Percentiles rank a stretch among this genome's conserved stretches.
Evolutionary conservation across 1,140 invertebrate species (phyloP).

Genomic region (Papilio polytes): DNA sequence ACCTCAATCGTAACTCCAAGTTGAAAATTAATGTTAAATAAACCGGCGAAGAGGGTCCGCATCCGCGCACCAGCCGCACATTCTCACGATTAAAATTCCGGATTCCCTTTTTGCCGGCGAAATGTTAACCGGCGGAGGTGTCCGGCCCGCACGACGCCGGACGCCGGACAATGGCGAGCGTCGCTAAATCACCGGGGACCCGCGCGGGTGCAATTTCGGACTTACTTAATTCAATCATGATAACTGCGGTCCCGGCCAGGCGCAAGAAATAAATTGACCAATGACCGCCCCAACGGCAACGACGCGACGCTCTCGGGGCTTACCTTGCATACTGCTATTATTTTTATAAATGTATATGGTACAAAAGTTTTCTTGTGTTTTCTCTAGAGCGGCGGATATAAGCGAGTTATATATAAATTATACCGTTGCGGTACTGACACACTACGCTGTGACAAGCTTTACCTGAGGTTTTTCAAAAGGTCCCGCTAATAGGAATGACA

Average conservation of each 20-base stretch:
- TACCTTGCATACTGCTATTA: background rate
- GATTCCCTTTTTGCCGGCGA: conserved; percentile 64
- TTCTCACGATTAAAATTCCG: conserved; percentile 79
- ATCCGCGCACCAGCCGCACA: conserved; percentile 49
- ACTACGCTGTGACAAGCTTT: background rate
- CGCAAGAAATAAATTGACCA: conserved; percentile 80
- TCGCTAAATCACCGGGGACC: conserved; percentile 54
- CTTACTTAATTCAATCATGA: conserved; percentile 80
- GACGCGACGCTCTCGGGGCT: conserved; percentile 43
- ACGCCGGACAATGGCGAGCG: conserved; percentile 51
- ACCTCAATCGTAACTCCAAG: conserved; percentile 42
- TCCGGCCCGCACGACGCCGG: conserved; percentile 23
- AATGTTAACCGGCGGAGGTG: conserved; percentile 43
- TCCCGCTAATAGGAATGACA: background rate
- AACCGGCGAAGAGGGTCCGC: conserved; percentile 52
- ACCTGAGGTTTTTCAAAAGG: background rate
- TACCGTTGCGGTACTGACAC: background rate
- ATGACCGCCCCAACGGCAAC: conserved; percentile 60
- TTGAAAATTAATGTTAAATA: conserved; percentile 77
- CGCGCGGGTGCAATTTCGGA: conserved; percentile 55
- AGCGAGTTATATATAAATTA: background rate
- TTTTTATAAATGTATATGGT: background rate
- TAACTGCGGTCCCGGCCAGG: conserved; percentile 68
- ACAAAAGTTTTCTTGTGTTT: background rate
- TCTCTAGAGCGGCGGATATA: background rate